Conservation (phyloP, 2,113 vertebrate species). For the Hylia prasina region DNA sequence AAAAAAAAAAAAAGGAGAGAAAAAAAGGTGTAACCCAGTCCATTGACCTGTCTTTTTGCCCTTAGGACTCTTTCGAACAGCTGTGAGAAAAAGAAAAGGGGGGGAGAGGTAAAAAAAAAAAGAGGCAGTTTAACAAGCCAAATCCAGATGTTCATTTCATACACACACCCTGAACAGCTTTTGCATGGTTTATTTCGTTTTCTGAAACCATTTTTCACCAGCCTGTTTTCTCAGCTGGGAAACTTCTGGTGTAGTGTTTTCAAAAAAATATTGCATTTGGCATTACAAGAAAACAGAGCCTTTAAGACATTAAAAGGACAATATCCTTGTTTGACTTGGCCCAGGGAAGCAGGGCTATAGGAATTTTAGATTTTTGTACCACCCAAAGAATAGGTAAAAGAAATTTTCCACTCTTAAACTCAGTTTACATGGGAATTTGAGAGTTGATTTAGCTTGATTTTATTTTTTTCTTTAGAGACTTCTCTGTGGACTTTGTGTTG, state of each 20-base stretch:
- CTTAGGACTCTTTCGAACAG: slow-evolving; percentile 78
- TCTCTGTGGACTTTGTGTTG: slow-evolving; percentile 4
- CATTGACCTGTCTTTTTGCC: slow-evolving; percentile 77
- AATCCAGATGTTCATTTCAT: slow-evolving; percentile 82
- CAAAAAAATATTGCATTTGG: slow-evolving; percentile 87
- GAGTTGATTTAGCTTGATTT: slow-evolving; percentile 39
- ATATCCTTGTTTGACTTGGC: slow-evolving; percentile 82
- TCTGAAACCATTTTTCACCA: slow-evolving; percentile 85
- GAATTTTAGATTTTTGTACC: slow-evolving; percentile 76
- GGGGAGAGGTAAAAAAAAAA: neutral
- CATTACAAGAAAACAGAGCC: slow-evolving; percentile 80
- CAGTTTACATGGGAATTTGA: slow-evolving; percentile 66
- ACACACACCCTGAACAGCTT: slow-evolving; percentile 80
- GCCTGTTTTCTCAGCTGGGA: slow-evolving; percentile 87
- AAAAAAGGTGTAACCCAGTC: slow-evolving; percentile 65
- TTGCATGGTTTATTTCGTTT: slow-evolving; percentile 85
- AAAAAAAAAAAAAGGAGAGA: neutral
- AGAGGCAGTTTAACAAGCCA: slow-evolving; percentile 74
- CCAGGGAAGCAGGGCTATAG: slow-evolving; percentile 63
- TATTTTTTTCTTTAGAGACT: neutral
- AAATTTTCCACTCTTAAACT: slow-evolving; percentile 71
- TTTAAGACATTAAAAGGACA: slow-evolving; percentile 83
- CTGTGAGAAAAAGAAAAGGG: slow-evolving; percentile 71
- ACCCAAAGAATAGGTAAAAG: slow-evolving; percentile 74
- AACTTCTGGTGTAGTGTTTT: slow-evolving; percentile 84